phyloP scores from a whole-genome alignment of 2,888 invertebrate genomes.

The Melanargia galathea region DNA sequence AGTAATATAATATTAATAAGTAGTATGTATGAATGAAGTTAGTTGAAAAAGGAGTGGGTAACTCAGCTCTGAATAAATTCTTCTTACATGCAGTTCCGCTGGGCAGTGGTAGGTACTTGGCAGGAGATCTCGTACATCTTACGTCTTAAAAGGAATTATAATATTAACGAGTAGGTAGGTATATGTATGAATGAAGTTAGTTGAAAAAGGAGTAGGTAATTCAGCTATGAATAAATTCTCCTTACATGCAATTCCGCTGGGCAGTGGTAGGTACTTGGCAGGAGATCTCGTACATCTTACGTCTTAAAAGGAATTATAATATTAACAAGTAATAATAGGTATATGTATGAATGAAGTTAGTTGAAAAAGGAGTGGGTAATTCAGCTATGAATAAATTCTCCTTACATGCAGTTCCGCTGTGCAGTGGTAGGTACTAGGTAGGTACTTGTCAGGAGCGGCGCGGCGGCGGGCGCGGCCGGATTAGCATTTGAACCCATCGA shows the following conservation, averaged over 20 bases:
- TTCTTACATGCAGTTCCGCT: conserved; percentile 16
- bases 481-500: conserved; percentile 25
- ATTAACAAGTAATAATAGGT: background rate
- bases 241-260: conserved; percentile 16
- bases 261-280: conserved; percentile 1
- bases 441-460: background rate
- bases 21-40: background rate
- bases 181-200: background rate
- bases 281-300: too few species aligned
- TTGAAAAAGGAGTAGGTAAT: background rate
- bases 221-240: conserved; percentile 12
- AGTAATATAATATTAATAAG: too few species aligned
- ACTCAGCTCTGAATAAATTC: conserved; percentile 10
- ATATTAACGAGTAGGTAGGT: background rate
- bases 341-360: background rate
- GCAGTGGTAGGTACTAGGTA: background rate
- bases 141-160: too few species aligned
- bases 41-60: background rate
- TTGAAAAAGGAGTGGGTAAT: conserved; percentile 1
- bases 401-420: conserved; percentile 16
- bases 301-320: too few species aligned
- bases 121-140: too few species aligned
- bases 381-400: conserved; percentile 14
- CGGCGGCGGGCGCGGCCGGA: background rate
- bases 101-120: conserved; percentile 2